Conservation (phyloP, 2,888 invertebrate genomes). For the Lordiphosa andalusiaca region DNA sequence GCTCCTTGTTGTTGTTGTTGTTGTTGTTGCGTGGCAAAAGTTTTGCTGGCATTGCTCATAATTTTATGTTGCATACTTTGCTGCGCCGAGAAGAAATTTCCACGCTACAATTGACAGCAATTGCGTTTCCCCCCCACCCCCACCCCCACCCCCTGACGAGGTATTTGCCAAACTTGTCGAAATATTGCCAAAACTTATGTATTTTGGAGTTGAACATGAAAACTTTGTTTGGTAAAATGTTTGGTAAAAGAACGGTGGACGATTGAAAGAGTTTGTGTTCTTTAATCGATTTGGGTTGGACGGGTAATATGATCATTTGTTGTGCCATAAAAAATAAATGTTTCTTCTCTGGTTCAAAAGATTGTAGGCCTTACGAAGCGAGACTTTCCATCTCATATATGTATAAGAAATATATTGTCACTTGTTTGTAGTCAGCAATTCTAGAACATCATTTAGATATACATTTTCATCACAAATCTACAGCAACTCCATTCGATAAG, state of each 20-base stretch:
- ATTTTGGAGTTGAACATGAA: constrained; percentile 43
- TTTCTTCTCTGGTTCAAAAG: too few relatives aligned
- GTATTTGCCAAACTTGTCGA: constrained; percentile 53
- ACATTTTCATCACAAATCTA: too few relatives aligned
- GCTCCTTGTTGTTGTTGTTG: constrained; percentile 12
- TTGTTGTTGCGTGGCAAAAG: constrained; percentile 31
- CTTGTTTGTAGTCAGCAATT: too few relatives aligned
- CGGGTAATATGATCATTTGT: too few relatives aligned
- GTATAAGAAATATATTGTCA: too few relatives aligned
- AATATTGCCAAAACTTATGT: constrained; percentile 42
- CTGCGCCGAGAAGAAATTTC: constrained; percentile 26
- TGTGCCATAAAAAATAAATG: too few relatives aligned
- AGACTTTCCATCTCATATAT: too few relatives aligned
- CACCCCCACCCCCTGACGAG: constrained; percentile 7
- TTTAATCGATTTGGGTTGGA: constrained; percentile 18
- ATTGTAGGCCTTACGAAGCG: too few relatives aligned
- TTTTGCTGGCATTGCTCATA: constrained; percentile 47
- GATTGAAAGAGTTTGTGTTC: constrained; percentile 45
- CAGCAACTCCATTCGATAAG: too few relatives aligned
- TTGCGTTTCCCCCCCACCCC: constrained; percentile 42
- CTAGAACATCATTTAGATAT: too few relatives aligned
- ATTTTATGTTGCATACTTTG: constrained; percentile 62
- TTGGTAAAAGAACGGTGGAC: constrained; percentile 4
- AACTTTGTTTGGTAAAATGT: constrained; percentile 28
- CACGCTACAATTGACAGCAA: constrained; percentile 68